Base-by-base conservation (phyloP, 2,888 invertebrate genomes). In the Lypha dubia region DNA sequence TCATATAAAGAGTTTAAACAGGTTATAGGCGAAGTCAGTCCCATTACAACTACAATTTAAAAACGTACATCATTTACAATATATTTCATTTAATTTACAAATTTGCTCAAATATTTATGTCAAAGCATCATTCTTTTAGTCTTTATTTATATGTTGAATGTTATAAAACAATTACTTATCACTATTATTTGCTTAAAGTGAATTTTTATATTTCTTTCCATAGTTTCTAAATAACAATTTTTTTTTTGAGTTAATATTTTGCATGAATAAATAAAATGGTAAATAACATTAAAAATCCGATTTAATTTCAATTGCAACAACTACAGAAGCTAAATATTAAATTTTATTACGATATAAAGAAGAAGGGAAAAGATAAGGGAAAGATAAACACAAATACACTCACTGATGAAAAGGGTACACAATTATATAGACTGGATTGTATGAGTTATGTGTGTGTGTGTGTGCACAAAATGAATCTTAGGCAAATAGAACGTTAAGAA, bases 241-340 rank as follows among this genome's bases (percentile, higher is more conserved):
- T 32, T 80, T 73, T 68, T 41, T 32, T 49, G 49, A 62, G 80
- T 76, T 80, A 80, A 84, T 80, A 80, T 80, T 74, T 73, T 67
- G 24, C 32, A 38, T 87, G 38, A 73, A 84, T 67, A 90, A 89
- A 89, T 88, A 88, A 90, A 89, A 89, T 86, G 88, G 87, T 87
- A 90, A 90, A 90, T 90, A 88, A 89, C 89, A 89, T 90, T 90
- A 89, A 89, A 89, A 88, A 86, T 88, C 89, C 88, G 90, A 90
- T 90, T 90, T 90, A 90, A 90, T 90, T 90, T 90, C 90, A 89
- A 90, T 89, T 89, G 73, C 24, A 79, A 75, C 15, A 76, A 28
- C 49, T 32, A 24, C 11, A 35, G 24, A 11, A 32, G 46, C 32
- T 56, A 17, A 46, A 74, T 20, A 79, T 75, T 63, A 74, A 83